Conservation (phyloP, 2,113 vertebrate genomes). For the Empidonax traillii region DNA sequence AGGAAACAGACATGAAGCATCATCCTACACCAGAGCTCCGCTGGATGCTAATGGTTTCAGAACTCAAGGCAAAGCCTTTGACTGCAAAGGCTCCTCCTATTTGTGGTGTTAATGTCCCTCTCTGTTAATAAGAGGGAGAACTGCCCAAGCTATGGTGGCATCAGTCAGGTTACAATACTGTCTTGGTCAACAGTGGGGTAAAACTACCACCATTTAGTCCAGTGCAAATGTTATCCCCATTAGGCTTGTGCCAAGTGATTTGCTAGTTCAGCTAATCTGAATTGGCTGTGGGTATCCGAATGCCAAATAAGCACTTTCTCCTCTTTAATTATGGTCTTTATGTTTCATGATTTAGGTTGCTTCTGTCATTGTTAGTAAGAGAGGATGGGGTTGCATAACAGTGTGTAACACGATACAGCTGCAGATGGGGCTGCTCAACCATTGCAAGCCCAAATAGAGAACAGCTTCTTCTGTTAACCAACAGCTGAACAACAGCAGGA, state of each 20-base stretch:
- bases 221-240: constrained; percentile 20
- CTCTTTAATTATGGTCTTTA: constrained; percentile 39
- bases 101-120: neutral
- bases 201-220: neutral
- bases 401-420: neutral
- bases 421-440: neutral
- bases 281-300: neutral
- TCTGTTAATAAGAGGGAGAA: neutral
- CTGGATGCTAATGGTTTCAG: neutral
- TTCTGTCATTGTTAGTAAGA: constrained; percentile 38
- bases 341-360: constrained; percentile 5
- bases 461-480: constrained; percentile 22
- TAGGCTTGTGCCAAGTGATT: constrained; percentile 22
- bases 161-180: neutral
- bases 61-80: neutral
- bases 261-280: constrained; percentile 54
- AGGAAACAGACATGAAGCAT: neutral
- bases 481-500: constrained; percentile 51
- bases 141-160: neutral
- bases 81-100: neutral
- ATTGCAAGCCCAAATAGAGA: constrained; percentile 30
- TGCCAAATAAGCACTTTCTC: constrained; percentile 43
- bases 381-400: constrained; percentile 14
- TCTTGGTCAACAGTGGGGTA: neutral
- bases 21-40: neutral